Evolutionary conservation across 2,797 vertebrate species (phyloP), one percentile per base, ranked within the genome.

Genomic region (Gymnopithys bicolor): DNA sequence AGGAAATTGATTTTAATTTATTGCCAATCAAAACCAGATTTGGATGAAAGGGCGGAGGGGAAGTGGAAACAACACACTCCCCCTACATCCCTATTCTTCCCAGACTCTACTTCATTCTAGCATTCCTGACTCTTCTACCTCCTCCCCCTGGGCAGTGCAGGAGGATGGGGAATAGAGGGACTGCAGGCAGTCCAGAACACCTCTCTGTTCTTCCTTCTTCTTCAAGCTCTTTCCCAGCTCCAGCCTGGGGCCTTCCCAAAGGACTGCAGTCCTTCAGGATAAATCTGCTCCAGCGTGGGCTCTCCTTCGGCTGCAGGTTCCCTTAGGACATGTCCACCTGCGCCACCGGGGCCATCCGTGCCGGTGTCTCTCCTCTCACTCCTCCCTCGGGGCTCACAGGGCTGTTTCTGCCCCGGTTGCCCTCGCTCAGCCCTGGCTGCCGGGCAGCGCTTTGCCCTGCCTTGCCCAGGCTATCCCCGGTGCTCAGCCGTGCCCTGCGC

Each of bases 111-210:
- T 49, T 58, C 15, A 24, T 7, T 13, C 14, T 22, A 51, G 6
- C 13, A 16, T 4, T 14, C 5, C 32, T 4, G 6, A 19, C 21
- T 75, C 6, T 1, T 71, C 24, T 13, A 13, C 5, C 4, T 58
- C 18, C 9, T 27, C 6, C 3, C 2, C 2, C 9, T 0, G 1
- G 15, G 41, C 4, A 2, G 8, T 0, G 0, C 25, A 45, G 33
- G 19, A 3, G 4, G 4, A 25, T 4, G 8, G 24, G 19, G 16
- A 19, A 4, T 0, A 16, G 49, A 7, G 2, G 13, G 4, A 3
- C 23, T 23, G 32, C 0, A 0, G 3, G 4, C 56, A 19, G 15
- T 3, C 25, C 23, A 2, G 0, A 3, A 3, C 19, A 30, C 4
- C n/a, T 17, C 30, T 21, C 23, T 13, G 17, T 4, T 1, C 4